Conservation (phyloP, 1,140 invertebrate species). For the Plodia interpunctella region DNA sequence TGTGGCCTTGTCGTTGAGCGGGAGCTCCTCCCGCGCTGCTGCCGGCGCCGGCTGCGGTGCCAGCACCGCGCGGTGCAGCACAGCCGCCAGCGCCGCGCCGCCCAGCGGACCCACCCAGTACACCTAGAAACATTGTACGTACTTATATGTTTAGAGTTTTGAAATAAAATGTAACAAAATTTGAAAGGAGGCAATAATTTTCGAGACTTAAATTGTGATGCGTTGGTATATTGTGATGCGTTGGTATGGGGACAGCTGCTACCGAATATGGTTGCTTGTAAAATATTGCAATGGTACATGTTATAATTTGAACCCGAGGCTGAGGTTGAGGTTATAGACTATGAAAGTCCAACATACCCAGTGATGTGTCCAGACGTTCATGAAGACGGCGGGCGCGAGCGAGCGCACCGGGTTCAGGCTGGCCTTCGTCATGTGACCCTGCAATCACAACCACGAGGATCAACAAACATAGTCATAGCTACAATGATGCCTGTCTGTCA, state of each 20-base stretch:
- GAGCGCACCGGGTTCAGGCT: slow-evolving; percentile 93
- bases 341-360: slow-evolving; percentile 78
- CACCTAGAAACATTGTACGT: slow-evolving; percentile 73
- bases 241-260: too few species aligned
- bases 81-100: slow-evolving; percentile 41
- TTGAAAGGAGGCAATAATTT: too few species aligned
- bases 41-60: slow-evolving; percentile 14
- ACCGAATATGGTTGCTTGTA: too few species aligned
- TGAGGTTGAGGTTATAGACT: neutral
- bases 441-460: slow-evolving; percentile 26
- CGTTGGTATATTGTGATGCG: too few species aligned
- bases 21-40: slow-evolving; percentile 28
- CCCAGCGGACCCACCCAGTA: slow-evolving; percentile 62
- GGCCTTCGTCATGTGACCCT: slow-evolving; percentile 88
- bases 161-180: too few species aligned
- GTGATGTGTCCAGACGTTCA: slow-evolving; percentile 83
- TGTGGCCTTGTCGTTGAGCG: slow-evolving; percentile 42
- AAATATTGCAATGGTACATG: too few species aligned
- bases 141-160: too few species aligned
- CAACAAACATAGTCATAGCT: too few species aligned
- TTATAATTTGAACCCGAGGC: neutral
- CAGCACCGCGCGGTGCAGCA: slow-evolving; percentile 35
- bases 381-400: slow-evolving; percentile 89
- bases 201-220: too few species aligned
- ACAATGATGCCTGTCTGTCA: too few species aligned